Percentiles rank a stretch among this genome's conserved stretches.
These are phyloP conservation scores for Aphidius colemani DNA, from an alignment of 2,888 invertebrate genomes.

Conservation along the genomic window DNA sequence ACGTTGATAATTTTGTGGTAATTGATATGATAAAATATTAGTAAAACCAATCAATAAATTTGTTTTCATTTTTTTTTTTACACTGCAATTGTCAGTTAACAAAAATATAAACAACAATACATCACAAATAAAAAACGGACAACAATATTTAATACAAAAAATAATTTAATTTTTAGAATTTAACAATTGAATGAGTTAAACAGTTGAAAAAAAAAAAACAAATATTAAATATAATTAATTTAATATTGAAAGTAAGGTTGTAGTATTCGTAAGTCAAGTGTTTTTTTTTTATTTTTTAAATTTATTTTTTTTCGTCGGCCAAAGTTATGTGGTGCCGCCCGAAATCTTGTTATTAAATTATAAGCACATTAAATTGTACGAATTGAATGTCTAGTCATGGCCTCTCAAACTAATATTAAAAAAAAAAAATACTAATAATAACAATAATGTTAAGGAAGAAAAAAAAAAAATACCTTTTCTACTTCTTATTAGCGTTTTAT, in stretches of 20 bases:
- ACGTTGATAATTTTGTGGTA: too few species aligned
- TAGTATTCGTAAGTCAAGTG: slow-evolving; percentile 47
- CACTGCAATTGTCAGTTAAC: slow-evolving; percentile 29
- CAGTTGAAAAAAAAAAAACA: slow-evolving; percentile 31
- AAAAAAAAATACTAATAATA: slow-evolving; percentile 14
- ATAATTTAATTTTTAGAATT: too few species aligned
- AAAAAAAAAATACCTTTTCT: slow-evolving; percentile 44
- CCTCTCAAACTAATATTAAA: slow-evolving; percentile 49
- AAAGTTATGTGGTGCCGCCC: slow-evolving; percentile 53
- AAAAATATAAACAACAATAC: slow-evolving; percentile 1
- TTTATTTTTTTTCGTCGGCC: slow-evolving; percentile 45
- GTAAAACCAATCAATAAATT: too few species aligned
- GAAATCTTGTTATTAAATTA: slow-evolving; percentile 60
- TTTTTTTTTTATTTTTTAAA: slow-evolving; percentile 34
- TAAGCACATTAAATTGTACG: slow-evolving; percentile 49
- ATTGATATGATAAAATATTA: too few species aligned
- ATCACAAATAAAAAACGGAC: slow-evolving; percentile 1
- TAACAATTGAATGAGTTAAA: slow-evolving; percentile 26
- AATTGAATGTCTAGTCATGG: slow-evolving; percentile 60
- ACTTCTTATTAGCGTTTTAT: slow-evolving; percentile 41
- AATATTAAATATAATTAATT: slow-evolving; percentile 37
- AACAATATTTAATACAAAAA: slow-evolving; percentile 25
- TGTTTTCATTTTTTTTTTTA: slow-evolving; percentile 32
- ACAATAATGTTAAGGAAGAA: slow-evolving; percentile 5
- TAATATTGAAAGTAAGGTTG: slow-evolving; percentile 50